Conservation (phyloP, 1,140 invertebrate genomes). For the Doryteuthis pealeii region DNA sequence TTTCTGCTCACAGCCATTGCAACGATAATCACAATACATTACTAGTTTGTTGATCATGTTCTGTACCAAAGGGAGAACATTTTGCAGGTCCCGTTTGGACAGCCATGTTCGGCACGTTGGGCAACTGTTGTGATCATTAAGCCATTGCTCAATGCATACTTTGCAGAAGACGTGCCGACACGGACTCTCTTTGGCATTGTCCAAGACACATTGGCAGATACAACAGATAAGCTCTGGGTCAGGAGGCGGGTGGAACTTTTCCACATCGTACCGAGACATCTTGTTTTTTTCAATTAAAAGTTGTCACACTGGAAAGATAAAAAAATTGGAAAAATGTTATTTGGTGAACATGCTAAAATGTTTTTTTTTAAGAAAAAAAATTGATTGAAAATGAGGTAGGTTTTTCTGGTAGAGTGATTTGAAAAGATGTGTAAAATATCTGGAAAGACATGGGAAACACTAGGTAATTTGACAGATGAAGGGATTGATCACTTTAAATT, state of each 20-base stretch:
- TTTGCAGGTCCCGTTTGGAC: conserved; percentile 32
- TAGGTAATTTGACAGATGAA: too few relatives aligned
- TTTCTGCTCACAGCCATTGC: conserved; percentile 37
- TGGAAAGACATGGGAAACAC: too few relatives aligned
- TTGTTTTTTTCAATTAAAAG: not conserved
- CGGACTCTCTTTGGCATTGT: conserved; percentile 43
- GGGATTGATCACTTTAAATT: too few relatives aligned
- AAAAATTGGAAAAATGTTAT: too few relatives aligned
- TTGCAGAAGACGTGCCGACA: conserved; percentile 55
- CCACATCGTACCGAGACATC: conserved; percentile 51
- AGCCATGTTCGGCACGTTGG: conserved; percentile 42
- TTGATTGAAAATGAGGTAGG: too few relatives aligned
- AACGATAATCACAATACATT: conserved; percentile 36
- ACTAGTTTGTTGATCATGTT: conserved; percentile 50
- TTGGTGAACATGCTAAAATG: too few relatives aligned
- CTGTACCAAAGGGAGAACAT: conserved; percentile 48
- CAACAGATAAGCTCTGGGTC: conserved; percentile 49
- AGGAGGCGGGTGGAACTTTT: conserved; percentile 47
- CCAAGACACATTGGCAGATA: conserved; percentile 52
- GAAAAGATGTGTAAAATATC: too few relatives aligned
- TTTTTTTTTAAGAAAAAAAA: too few relatives aligned
- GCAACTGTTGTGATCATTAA: conserved; percentile 39
- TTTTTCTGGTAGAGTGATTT: too few relatives aligned
- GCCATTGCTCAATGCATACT: conserved; percentile 46
- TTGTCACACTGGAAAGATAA: too few relatives aligned